phyloP scores from a whole-genome alignment of 2,888 invertebrate genomes.

The Helleia helle region DNA sequence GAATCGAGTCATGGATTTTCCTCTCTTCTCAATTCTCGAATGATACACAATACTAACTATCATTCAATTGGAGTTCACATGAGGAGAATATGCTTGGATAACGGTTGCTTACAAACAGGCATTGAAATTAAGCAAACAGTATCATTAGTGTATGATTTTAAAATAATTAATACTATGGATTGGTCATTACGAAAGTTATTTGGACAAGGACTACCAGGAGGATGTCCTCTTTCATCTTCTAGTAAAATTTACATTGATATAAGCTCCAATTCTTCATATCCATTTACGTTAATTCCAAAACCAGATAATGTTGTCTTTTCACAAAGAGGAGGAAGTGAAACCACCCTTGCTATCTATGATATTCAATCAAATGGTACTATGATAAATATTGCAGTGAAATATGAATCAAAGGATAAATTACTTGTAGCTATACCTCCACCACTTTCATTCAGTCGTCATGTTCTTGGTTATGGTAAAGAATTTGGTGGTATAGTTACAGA shows the following conservation, averaged over 20 bases:
- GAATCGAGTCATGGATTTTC: slow-evolving; percentile 91
- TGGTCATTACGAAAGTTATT: slow-evolving; percentile 92
- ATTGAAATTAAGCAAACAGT: slow-evolving; percentile 90
- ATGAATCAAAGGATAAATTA: slow-evolving; percentile 60
- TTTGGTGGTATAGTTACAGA: slow-evolving; percentile 91
- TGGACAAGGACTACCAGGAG: slow-evolving; percentile 86
- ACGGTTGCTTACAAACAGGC: slow-evolving; percentile 74
- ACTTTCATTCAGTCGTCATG: slow-evolving; percentile 83
- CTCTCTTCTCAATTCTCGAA: slow-evolving; percentile 89
- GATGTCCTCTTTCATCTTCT: slow-evolving; percentile 85
- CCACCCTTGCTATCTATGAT: slow-evolving; percentile 81
- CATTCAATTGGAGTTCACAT: slow-evolving; percentile 92
- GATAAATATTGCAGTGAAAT: slow-evolving; percentile 80
- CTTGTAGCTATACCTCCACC: slow-evolving; percentile 76
- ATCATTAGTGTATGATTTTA: slow-evolving; percentile 89
- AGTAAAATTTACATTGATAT: slow-evolving; percentile 89
- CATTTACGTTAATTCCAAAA: slow-evolving; percentile 77
- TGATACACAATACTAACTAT: slow-evolving; percentile 93
- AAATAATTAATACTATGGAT: slow-evolving; percentile 78
- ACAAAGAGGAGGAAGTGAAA: slow-evolving; percentile 79
- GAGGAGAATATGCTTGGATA: slow-evolving; percentile 81
- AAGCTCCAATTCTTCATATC: slow-evolving; percentile 74
- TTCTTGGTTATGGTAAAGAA: slow-evolving; percentile 94
- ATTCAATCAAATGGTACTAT: slow-evolving; percentile 71
- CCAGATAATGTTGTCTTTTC: slow-evolving; percentile 76